Evolutionary conservation across 2,113 vertebrate species (phyloP).

Genomic region (Zosterops lateralis): DNA sequence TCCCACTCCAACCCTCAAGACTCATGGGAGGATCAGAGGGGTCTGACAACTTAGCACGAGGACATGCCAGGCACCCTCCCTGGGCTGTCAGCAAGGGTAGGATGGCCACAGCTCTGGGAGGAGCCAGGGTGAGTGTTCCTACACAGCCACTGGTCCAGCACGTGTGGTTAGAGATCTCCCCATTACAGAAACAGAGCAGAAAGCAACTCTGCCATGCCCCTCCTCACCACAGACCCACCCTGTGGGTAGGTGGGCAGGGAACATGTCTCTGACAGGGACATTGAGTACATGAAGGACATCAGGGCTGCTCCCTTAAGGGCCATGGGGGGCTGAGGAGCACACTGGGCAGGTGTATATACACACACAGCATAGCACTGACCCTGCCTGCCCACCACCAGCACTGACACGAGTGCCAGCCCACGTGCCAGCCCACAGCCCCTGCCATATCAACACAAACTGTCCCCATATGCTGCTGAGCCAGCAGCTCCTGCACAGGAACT

Average conservation of each 20-base stretch:
- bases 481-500: neutral
- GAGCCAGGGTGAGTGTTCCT: neutral
- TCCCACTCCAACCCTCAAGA: neutral
- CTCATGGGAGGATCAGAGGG: rapidly evolving
- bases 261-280: neutral
- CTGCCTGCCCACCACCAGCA: neutral
- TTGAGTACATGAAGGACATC: neutral
- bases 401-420: neutral
- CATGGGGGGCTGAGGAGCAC: neutral
- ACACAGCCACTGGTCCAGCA: neutral
- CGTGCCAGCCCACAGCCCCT: rapidly evolving
- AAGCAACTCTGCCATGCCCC: neutral
- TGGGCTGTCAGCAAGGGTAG: neutral
- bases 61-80: neutral
- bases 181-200: neutral
- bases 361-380: neutral
- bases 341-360: neutral
- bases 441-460: rapidly evolving
- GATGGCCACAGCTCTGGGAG: neutral
- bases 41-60: neutral
- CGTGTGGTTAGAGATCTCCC: rapidly evolving
- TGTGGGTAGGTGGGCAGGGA: neutral
- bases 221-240: neutral
- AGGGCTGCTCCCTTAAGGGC: neutral
- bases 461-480: rapidly evolving